phyloP scores from a whole-genome alignment of 1,140 invertebrate species.

The Drosophila repleta region DNA sequence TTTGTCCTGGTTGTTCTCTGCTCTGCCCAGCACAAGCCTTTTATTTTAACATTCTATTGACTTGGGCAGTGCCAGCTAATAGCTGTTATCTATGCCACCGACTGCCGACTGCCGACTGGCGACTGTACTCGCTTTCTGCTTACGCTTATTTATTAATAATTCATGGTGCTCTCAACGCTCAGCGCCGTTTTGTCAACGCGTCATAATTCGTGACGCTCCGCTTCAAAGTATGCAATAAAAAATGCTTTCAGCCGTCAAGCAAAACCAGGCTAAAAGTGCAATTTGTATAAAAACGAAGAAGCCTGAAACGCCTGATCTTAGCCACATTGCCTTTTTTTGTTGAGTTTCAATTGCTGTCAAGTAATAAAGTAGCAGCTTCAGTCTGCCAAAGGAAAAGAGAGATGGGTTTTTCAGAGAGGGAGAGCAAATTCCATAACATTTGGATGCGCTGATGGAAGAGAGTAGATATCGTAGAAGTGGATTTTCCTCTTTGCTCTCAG shows the following conservation, averaged over 20 bases:
- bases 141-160: slow-evolving; percentile 63
- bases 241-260: slow-evolving; percentile 8
- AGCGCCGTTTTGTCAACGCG: slow-evolving; percentile 60
- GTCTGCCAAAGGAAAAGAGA: too few species aligned
- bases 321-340: background rate
- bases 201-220: slow-evolving; percentile 68
- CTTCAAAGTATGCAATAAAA: slow-evolving; percentile 51
- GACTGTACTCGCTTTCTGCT: slow-evolving; percentile 10
- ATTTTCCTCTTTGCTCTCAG: too few species aligned
- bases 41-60: slow-evolving; percentile 49
- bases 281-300: slow-evolving; percentile 2
- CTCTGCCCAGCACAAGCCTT: slow-evolving; percentile 18
- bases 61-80: slow-evolving; percentile 12
- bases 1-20: slow-evolving; percentile 4
- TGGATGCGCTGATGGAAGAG: too few species aligned
- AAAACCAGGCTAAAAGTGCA: slow-evolving; percentile 28
- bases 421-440: too few species aligned
- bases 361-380: too few species aligned
- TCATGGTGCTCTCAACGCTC: slow-evolving; percentile 69
- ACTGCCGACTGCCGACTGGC: background rate
- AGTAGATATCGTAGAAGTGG: too few species aligned
- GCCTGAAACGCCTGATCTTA: background rate
- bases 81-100: slow-evolving; percentile 8
- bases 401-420: too few species aligned
- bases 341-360: too few species aligned